Evolutionary conservation across 2,888 invertebrate species (phyloP), one percentile per base, ranked within the genome.

Genomic region (Phyto melanocephala): DNA sequence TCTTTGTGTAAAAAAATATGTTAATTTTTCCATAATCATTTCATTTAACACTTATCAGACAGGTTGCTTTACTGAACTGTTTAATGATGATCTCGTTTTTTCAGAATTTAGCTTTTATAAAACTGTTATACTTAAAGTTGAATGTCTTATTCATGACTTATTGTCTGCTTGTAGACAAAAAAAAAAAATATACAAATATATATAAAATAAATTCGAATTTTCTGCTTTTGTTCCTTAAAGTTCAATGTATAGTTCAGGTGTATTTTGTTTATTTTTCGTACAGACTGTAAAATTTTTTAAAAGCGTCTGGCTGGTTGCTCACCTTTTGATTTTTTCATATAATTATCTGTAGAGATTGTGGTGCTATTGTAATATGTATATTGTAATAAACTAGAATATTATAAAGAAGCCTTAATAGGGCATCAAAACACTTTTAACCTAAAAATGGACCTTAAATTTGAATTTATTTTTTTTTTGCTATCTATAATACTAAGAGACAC

Each of bases 121-220:
- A 71, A 10, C 20, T 13, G n/a, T 58, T 37, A 58, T 28, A 28
- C 28, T 28, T 37, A 20, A 11, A 54, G 80, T 74, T 80, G 50
- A 80, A 17, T 74, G 80, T 37, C 52, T 54, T 60, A 80, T 80
- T 74, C 80, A 80, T 80, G 40, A 74, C 45, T 54, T 54, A 28
- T 37, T 74, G 80, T 80, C 80, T 80, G 80, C 35, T 68, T 1
- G 42, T 11, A 6, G 3, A 28, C 6, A 5, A 6, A 28, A 28
- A 5, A 28, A 5, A 28, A 28, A 6, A 40, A 28, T n/a, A n/a
- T n/a, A 20, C 20, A 52, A 13, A 42, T 40, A 17, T 4, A 17
- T 5, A 7, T 15, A 45, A 45, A 42, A 22, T 4, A 70, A 45
- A 63, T 52, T 33, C 37, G 20, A 71, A 40, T 78, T 56, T 47